Evolutionary conservation across 2,888 invertebrate genomes (phyloP), one percentile per base, ranked within the genome.

Genomic region (Agrilus cyanescens): DNA sequence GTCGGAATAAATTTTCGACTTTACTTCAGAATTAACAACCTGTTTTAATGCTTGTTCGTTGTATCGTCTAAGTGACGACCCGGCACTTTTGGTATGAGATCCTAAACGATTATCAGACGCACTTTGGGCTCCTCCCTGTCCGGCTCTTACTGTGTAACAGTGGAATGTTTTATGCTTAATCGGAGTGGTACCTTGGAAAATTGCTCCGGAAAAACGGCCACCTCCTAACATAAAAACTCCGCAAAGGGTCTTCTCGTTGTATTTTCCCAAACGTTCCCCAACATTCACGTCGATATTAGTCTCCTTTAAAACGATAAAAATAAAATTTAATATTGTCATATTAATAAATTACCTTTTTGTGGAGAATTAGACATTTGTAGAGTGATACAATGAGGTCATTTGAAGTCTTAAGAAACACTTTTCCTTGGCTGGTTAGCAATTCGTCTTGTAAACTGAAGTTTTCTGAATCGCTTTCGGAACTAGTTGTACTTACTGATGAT

Each of bases 221-320:
- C 89, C 89, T 0, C 86, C 86, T 30, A 87, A 70, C 82, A 90
- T 84, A 38, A 91, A 63, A 6, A 91, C 69, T 0, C 82, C 79
- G 85, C 85, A 88, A 46, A 59, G 54, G 3, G 38, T 41, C 40
- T 57, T 53, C 43, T 12, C 8, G 5, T 18, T 25, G 15, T 16
- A 41, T 31, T 37, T 32, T 33, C 38, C 34, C 12, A 50, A 13
- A n/a, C 41, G 38, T 16, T 45, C 33, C 18, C 37, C n/a, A 14
- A 51, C 37, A 33, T 33, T 14, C n/a, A 33, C 15, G n/a, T 12
- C 33, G 7, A n/a, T 4, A 33, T 12, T 10, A 12, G 12, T 45
- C 40, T 33, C 38, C 38, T 31, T 8, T 32, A 31, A 40, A 40
- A 25, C 15, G 10, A 25, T 1, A 25, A 20, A 12, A 33, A 4